Evolutionary conservation across 2,797 vertebrate genomes (phyloP), one percentile per base, ranked within the genome.

Genomic region (Sebastolobus alascanus): DNA sequence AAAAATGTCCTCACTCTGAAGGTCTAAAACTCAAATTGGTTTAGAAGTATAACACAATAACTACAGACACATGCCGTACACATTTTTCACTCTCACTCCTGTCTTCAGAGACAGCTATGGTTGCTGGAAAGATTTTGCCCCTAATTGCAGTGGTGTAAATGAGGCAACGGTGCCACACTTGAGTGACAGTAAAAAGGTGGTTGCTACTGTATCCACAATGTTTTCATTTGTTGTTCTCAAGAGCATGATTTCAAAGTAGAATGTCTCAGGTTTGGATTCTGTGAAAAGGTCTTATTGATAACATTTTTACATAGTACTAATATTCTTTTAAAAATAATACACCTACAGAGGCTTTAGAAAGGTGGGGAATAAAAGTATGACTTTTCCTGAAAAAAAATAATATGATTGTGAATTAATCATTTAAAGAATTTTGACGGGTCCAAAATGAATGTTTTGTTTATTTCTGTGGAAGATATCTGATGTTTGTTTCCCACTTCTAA

Each of bases 1-100:
- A 91, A 87, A 86, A 84, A 91, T 90, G 80, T 82, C 84, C 71
- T 83, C 58, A 20, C 68, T 84, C 43, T 63, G 52, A 85, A 84
- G 31, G 56, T 67, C 43, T 82, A 25, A 70, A 68, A 66, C 37
- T 84, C 22, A 79, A 69, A 83, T 79, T 75, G 63, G 72, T 86
- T 84, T 64, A 59, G 56, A 87, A 77, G 58, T 75, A 16, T 77
- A 87, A 78, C 46, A 67, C 54, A 85, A 54, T 68, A 86, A 76
- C 75, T 70, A 38, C 68, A 84, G 64, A 80, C 83, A 81, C 68
- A 74, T 80, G 82, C 20, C 10, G 14, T 50, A 64, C 72, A 75
- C 8, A 81, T 64, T 82, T 75, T 37, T 77, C 22, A 67, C 71
- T 71, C 52, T 76, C 64, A 54, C 37, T 43, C n/a, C 29, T 74